Conservation (phyloP, 2,888 invertebrate species). For the Globia sparganii region DNA sequence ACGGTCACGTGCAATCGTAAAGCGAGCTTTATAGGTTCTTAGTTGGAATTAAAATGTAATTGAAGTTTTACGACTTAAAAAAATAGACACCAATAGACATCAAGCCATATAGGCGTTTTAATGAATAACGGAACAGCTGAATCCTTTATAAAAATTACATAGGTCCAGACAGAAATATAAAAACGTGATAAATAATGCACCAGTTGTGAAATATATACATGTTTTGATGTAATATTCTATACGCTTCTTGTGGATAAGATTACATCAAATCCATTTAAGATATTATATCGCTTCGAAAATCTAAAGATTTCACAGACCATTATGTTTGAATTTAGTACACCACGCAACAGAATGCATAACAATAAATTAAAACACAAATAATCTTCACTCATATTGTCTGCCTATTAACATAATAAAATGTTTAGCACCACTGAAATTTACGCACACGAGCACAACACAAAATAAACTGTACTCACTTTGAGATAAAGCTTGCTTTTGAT, state of each 20-base stretch:
- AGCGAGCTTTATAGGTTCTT: slow-evolving; percentile 25
- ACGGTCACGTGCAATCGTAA: slow-evolving; percentile 51
- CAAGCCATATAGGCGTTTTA: background rate
- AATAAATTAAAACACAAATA: slow-evolving; percentile 69
- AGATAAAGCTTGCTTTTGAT: slow-evolving; percentile 62
- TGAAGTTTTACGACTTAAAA: slow-evolving; percentile 24
- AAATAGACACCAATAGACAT: background rate
- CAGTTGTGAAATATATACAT: background rate
- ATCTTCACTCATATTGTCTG: slow-evolving; percentile 69
- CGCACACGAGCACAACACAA: slow-evolving; percentile 31
- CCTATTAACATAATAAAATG: slow-evolving; percentile 79
- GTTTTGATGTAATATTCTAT: slow-evolving; percentile 13
- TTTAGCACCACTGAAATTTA: slow-evolving; percentile 77
- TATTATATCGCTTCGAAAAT: slow-evolving; percentile 44
- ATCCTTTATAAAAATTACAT: background rate
- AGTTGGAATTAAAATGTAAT: slow-evolving; percentile 47
- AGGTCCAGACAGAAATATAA: background rate
- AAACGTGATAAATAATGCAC: background rate
- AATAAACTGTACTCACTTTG: slow-evolving; percentile 53
- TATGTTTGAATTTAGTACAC: slow-evolving; percentile 60
- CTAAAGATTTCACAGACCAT: slow-evolving; percentile 59
- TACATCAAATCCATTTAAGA: slow-evolving; percentile 40
- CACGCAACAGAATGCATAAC: slow-evolving; percentile 56
- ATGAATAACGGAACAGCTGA: slow-evolving; percentile 8
- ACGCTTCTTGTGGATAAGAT: slow-evolving; percentile 19